These are phyloP conservation scores for Leuciscus waleckii DNA, from an alignment of 2,797 vertebrate species.

Conservation along the genomic window DNA sequence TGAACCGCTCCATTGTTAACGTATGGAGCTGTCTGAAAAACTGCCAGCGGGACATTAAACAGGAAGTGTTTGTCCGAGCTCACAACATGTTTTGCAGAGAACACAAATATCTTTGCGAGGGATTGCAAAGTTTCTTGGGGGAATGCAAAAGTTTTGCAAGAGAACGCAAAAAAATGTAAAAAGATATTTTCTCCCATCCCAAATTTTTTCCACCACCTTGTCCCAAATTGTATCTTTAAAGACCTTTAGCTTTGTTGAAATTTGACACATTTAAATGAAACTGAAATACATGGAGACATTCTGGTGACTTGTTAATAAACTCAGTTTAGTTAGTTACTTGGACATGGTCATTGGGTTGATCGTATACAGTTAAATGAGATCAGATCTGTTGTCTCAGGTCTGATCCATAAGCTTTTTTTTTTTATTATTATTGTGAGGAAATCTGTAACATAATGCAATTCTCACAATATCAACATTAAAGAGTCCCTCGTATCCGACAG, in stretches of 20 bases:
- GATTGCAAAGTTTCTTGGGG: too few relatives aligned
- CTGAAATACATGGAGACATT: background rate
- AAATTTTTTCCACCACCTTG: too few relatives aligned
- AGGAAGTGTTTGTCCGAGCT: too few relatives aligned
- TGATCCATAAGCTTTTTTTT: background rate
- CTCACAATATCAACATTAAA: background rate
- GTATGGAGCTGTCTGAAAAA: too few relatives aligned
- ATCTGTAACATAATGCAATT: background rate
- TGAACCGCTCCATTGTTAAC: too few relatives aligned
- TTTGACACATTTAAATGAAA: background rate
- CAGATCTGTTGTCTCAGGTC: background rate
- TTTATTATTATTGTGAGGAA: background rate
- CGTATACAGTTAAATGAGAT: background rate
- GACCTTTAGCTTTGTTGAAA: background rate
- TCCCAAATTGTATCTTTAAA: too few relatives aligned
- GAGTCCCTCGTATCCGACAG: background rate
- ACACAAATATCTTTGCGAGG: too few relatives aligned
- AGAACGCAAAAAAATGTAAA: too few relatives aligned
- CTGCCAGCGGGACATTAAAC: too few relatives aligned
- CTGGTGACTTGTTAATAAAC: background rate
- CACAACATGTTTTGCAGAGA: too few relatives aligned
- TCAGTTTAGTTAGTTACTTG: background rate
- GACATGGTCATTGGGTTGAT: background rate
- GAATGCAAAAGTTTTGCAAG: too few relatives aligned
- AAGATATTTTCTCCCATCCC: too few relatives aligned